Evolutionary conservation across 2,797 vertebrate species (phyloP), one percentile per base, ranked within the genome.

Genomic region (Tachyglossus aculeatus): DNA sequence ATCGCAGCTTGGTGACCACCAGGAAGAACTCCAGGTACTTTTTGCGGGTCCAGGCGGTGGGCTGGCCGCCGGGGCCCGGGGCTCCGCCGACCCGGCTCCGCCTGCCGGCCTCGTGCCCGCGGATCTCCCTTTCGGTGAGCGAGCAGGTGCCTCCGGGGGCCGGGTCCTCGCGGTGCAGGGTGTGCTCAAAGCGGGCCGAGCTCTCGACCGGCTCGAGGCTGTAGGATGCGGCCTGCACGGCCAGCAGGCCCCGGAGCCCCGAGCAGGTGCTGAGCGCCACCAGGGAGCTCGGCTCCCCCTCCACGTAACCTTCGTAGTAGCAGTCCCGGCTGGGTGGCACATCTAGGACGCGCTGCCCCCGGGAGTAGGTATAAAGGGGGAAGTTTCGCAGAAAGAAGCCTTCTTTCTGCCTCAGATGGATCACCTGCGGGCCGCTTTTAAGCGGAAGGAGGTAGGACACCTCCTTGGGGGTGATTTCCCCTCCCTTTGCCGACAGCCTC

Each of bases 11-110:
- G 62, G 76, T 69, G 19, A 85, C 80, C 53, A 87, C 80, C 0
- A 90, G n/a, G 32, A 84, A 80, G 38, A 88, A 41, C 72, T 89
- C 86, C 18, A 88, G n/a, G 0, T 87, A 88, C 56, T 77, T 81
- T 45, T 71, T 63, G 33, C 32, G 27, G n/a, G 60, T 74, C 67
- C 78, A 60, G 54, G 67, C 31, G 53, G 15, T 29, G 41, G n/a
- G n/a, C n/a, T 58, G 25, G 24, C 14, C 9, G 7, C 3, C 14
- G 51, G 27, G 4, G 1, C 3, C 40, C 3, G 32, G 22, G 48
- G 39, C 24, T 25, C 31, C 11, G n/a, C 22, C 6, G 5, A 13
- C 62, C 13, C 48, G 11, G 29, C 2, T 18, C n/a, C 9, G 16
- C 12, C 0, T 32, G 53, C 25, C 10, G 53, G 16, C 2, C 9